Base-by-base conservation (phyloP, 2,797 vertebrate genomes). In the Capromys pilorides region DNA sequence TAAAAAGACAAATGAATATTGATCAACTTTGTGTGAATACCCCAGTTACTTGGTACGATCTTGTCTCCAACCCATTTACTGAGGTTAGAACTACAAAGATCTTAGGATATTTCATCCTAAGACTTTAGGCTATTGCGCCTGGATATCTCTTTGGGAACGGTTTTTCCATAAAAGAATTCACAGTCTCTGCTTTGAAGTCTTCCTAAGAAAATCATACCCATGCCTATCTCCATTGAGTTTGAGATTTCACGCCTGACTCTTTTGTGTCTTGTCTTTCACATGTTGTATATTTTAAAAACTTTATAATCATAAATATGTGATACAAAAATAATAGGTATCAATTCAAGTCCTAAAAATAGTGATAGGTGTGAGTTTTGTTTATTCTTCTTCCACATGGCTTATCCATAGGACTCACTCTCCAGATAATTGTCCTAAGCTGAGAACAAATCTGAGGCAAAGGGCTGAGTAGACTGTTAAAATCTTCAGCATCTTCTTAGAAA, bases 1-100 rank as follows among this genome's bases (percentile, higher is more conserved):
- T 75, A 39, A 95, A 69, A 93, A 69, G 81, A 94, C 16, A 96
- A 90, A 86, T 75, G 7, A 89, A 85, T 33, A 41, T 39, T 57
- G 41, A 79, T 22, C 16, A 45, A 36, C 21, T 81, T 90, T 41
- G 19, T 82, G 61, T 91, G 81, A 89, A 18, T 83, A n/a, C 10
- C 41, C 11, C 10, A n/a, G 28, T 78, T 51, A 93, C 18, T 11
- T 62, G 36, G 2, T 91, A 3, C 92, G 79, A 57, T 75, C 73
- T 49, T 71, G 18, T 94, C 66, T 91, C 92, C 61, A 22, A 49
- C 33, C 28, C 61, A 21, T 31, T 45, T 28, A 57, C 36, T 77
- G 71, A 59, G 31, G 54, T 81, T 90, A 84, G 11, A 93, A 77
- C 13, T 54, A 13, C 41, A 75, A 80, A 51, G 31, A 13, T 28